Base-by-base conservation (phyloP, 2,888 invertebrate species). In the Epistrophe grossulariae region DNA sequence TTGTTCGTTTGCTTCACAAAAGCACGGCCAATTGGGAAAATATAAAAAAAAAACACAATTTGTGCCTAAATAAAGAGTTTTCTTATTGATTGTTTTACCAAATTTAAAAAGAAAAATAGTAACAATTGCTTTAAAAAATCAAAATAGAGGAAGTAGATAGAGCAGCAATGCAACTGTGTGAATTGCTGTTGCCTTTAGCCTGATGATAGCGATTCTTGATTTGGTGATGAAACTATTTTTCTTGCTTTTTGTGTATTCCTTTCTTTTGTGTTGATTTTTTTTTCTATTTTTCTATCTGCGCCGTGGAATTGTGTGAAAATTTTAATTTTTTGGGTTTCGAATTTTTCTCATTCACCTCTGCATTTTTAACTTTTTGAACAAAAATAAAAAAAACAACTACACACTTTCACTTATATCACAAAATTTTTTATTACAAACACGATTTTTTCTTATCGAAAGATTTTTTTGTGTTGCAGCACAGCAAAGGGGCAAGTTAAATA, bases 351-450 rank as follows among this genome's bases (percentile, higher is more conserved):
- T 64, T 82, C 73, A 70, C 66, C 50, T 60, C 28, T 60, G 35
- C 19, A 15, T 62, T 62, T 40, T 62, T 40, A 13, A 62, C 8
- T 17, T 72, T 31, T 15, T 13, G 3, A 78, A 79, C 10, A 31
- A 31, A 31, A 19, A 43, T 15, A 9, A 57, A 57, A n/a, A 9
- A 57, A 57, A 62, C 4, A 45, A 13, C 43, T 17, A 45, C 15
- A 66, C 79, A 87, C 83, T 83, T 87, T 87, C 79, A 79, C 74
- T 87, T 79, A 72, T 79, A 76, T 87, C 83, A 79, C 76, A 50
- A 68, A 13, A 15, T 45, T 45, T 48, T 10, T 9, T 43, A 38
- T 40, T 59, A 55, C 55, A 28, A 55, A n/a, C 48, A 35, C 48
- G 66, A 48, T 43, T 82, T 82, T 82, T 48, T 38, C 50, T 70